Evolutionary conservation across 2,888 invertebrate genomes (phyloP), one percentile per base, ranked within the genome.

Genomic region (Kuschelorhynchus macadamiae): DNA sequence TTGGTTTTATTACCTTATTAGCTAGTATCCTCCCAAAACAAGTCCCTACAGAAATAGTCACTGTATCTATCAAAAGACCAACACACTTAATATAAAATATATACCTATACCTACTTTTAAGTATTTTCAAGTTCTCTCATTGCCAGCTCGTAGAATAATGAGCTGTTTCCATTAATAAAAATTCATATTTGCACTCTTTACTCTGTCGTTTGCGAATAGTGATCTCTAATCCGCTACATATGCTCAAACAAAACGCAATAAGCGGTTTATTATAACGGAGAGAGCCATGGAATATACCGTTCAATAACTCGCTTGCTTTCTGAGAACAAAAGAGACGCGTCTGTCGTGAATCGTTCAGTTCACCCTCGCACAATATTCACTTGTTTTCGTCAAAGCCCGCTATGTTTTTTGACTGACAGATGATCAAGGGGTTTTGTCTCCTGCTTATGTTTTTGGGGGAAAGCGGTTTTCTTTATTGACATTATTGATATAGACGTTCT

Each of bases 201-300:
- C 9, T 2, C 12, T 25, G 32, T n/a, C 59, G 44, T 50, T 52
- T 12, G 50, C 60, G 67, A 64, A 62, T 67, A 55, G 61, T 71
- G 73, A 75, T 75, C 75, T 67, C 65, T 75, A 75, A 75, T 74
- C 76, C 75, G 64, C 71, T 65, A 74, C 75, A 75, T 72, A 74
- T 71, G 72, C 74, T 75, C 73, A 76, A 77, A 78, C 77, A 78
- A 79, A 78, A 79, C 78, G 76, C 77, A 78, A 77, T 78, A 78
- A 79, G 79, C 79, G 79, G 78, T 79, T 79, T 78, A 78, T 79
- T 79, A 78, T 79, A 76, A 69, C 71, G 71, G 72, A 74, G 72
- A 72, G 71, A 30, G 60, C 55, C 39, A 70, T 72, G 72, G 64
- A 72, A 72, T 70, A 65, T 61, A 65, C 16, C 60, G 64, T 69